These are phyloP conservation scores for Girardia tigrina DNA, from an alignment of 2,888 invertebrate genomes.

Conservation along the genomic window DNA sequence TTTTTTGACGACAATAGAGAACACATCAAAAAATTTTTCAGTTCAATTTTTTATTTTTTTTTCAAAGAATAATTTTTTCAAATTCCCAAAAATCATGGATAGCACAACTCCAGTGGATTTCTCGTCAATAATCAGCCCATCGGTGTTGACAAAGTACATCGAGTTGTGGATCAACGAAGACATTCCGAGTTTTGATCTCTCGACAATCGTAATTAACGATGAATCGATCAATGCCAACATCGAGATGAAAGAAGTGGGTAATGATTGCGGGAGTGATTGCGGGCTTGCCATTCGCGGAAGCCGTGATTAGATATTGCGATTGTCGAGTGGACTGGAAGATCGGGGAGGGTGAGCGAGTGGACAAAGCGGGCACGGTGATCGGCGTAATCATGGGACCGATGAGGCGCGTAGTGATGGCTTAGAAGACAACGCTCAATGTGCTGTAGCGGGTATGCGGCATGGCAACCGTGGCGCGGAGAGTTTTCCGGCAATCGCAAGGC, in stretches of 20 bases:
- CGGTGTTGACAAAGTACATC: background rate
- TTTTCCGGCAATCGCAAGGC: constrained; percentile 52
- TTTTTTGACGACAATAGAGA: too few species aligned
- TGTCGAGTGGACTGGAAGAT: background rate
- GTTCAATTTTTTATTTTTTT: too few species aligned
- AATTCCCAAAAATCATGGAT: too few species aligned
- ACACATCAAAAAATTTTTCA: too few species aligned
- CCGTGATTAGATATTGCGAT: background rate
- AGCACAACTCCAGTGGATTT: too few species aligned
- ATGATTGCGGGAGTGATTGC: background rate
- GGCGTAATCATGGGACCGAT: background rate
- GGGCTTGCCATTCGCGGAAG: constrained; percentile 1
- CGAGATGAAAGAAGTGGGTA: background rate
- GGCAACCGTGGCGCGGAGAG: constrained; percentile 40
- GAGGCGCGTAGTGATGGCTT: background rate
- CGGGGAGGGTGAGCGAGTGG: background rate
- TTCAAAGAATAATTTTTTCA: too few species aligned
- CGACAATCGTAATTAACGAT: background rate
- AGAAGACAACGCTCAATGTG: background rate
- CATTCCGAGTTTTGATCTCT: background rate
- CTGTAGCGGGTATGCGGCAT: constrained; percentile 10
- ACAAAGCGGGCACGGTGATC: background rate
- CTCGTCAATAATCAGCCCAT: background rate
- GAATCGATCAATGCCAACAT: background rate
- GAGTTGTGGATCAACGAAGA: constrained; percentile 8